phyloP scores from a whole-genome alignment of 2,888 invertebrate genomes.

The Agelastica alni region DNA sequence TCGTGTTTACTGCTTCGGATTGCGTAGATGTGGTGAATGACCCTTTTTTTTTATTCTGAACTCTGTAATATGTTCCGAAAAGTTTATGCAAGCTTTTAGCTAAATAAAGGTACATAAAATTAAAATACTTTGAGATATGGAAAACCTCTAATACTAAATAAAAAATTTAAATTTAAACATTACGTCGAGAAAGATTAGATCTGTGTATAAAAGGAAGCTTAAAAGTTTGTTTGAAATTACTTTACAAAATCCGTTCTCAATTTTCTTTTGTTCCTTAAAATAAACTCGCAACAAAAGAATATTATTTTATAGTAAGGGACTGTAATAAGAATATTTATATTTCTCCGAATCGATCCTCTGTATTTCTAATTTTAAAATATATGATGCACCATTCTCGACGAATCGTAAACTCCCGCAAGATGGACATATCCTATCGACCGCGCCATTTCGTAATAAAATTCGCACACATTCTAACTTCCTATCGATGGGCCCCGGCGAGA shows the following conservation, averaged over 20 bases:
- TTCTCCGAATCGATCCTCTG: background rate
- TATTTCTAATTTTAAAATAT: too few relatives aligned
- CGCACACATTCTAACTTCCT: conserved; percentile 32
- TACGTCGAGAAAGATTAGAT: too few relatives aligned
- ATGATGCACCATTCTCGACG: too few relatives aligned
- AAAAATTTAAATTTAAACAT: background rate
- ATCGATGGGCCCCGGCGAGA: conserved; percentile 28
- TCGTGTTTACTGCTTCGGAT: background rate
- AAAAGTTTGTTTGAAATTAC: background rate
- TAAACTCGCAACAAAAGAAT: too few relatives aligned
- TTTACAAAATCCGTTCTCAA: background rate
- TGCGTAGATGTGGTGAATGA: background rate
- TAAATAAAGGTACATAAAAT: too few relatives aligned
- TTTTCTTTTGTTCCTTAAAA: too few relatives aligned
- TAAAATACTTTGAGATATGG: background rate
- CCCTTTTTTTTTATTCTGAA: too few relatives aligned
- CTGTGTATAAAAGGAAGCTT: too few relatives aligned
- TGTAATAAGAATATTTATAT: background rate
- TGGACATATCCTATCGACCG: conserved; percentile 17
- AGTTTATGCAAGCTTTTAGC: too few relatives aligned
- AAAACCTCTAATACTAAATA: background rate
- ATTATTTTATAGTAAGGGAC: too few relatives aligned
- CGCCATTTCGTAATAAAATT: conserved; percentile 28
- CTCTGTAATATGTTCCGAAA: too few relatives aligned
- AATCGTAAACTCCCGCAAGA: conserved; percentile 9